Base-by-base conservation (phyloP, 1,140 invertebrate species). In the Caligus rogercresseyi region DNA sequence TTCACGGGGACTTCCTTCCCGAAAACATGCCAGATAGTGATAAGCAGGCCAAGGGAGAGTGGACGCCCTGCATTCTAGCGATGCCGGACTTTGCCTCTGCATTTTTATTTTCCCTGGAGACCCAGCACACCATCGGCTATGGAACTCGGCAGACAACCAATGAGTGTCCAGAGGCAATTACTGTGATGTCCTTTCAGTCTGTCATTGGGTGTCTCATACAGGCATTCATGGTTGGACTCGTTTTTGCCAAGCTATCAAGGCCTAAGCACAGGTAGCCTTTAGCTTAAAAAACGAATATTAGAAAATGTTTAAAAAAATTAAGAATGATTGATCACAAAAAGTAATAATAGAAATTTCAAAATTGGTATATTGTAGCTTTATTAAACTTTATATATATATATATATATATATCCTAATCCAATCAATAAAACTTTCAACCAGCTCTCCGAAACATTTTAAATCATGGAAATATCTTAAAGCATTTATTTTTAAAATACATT, bases 21-120 rank as follows among this genome's bases (percentile, higher is more conserved):
- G 76, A 81, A 0, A 81, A 89, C 67, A 67, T 84, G 43, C 83
- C 83, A 0, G 71, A 77, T 0, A n/a, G 31, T 43, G 31, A 43
- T 11, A 75, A 62, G 16, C 52, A 62, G 23, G 31, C 13, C 16
- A 60, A 26, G n/a, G 23, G 56, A 63, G 66, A 66, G 1, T 92
- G 87, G 86, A 81, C 78, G 2, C 88, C 89, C 0, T 94, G 89
- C 71, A 81, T 93, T 0, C 78, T 80, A 52, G 84, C 88, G 65
- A 83, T 94, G 55, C 76, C 81, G 67, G 80, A 80, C 20, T 93
- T 93, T 72, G 83, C 86, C 0, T 87, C 87, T 13, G 86, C 87
- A 65, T 91, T 93, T 72, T 75, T 94, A 57, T 94, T 90, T 77
- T 89, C 86, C 69, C 84, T 93, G 69, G 88, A 90, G 75, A 92